Percentiles rank a stretch among this genome's conserved stretches.
These are phyloP conservation scores for Anguilla pacifica DNA, from an alignment of 2,797 vertebrate genomes.

Conservation along the genomic window DNA sequence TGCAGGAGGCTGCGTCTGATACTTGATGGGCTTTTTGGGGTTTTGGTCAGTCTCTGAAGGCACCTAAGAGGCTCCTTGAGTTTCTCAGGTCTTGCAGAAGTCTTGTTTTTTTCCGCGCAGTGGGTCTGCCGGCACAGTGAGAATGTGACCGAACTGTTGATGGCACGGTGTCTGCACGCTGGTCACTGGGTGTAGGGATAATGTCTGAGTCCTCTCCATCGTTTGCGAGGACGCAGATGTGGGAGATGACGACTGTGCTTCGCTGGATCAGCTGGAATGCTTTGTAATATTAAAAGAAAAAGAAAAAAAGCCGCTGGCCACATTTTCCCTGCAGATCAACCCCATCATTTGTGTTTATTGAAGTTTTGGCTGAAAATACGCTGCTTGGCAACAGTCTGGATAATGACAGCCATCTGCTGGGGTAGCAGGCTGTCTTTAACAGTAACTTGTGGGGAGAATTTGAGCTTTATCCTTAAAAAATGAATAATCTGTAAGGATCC, in stretches of 20 bases:
- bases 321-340: constrained; percentile 7
- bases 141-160: neutral
- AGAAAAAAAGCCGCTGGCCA: neutral
- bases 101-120: neutral
- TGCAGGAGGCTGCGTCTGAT: neutral
- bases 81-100: neutral
- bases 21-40: neutral
- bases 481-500: neutral
- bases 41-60: neutral
- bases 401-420: constrained; percentile 2
- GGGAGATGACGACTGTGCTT: neutral
- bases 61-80: neutral
- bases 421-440: neutral
- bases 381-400: neutral
- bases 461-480: neutral
- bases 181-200: neutral
- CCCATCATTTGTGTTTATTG: neutral
- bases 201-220: too few species aligned
- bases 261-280: neutral
- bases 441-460: neutral
- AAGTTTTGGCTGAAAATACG: neutral
- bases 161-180: neutral
- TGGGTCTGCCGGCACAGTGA: neutral
- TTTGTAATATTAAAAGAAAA: neutral
- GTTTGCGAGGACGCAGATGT: neutral